Evolutionary conservation across 2,113 vertebrate genomes (phyloP).

Genomic region (Alexandromys fortis): DNA sequence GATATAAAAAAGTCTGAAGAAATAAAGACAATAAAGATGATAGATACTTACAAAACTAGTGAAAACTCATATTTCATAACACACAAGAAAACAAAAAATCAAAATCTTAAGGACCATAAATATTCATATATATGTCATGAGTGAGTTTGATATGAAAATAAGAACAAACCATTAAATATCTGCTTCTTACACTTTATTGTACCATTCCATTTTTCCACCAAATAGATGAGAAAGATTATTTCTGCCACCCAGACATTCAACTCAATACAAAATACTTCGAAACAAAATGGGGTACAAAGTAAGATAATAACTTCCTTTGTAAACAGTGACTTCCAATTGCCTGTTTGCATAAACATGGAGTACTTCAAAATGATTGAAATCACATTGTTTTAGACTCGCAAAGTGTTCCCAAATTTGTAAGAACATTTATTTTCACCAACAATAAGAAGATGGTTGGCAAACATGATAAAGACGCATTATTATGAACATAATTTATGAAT

Average conservation of each 20-base stretch:
- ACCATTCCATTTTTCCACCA: not conserved
- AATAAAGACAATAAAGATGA: no score
- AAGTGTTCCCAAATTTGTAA: not conserved
- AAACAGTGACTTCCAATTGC: slow-evolving; percentile 33
- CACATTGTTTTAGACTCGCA: not conserved
- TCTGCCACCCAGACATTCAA: not conserved
- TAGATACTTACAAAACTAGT: not conserved
- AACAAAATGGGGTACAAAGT: not conserved
- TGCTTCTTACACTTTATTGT: not conserved
- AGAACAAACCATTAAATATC: not conserved
- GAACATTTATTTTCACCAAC: not conserved
- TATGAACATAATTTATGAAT: slow-evolving; percentile 23
- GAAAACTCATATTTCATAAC: not conserved
- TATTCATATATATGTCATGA: not conserved
- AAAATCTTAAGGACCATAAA: not conserved
- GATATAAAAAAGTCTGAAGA: no score
- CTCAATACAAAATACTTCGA: not conserved
- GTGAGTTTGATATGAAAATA: not conserved
- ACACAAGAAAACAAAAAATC: not conserved
- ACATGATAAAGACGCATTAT: not conserved
- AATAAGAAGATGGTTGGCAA: slow-evolving; percentile 26
- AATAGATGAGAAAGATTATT: slow-evolving; percentile 17
- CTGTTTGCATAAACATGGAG: not conserved
- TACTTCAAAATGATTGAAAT: slow-evolving; percentile 16
- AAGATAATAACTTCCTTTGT: not conserved